These are phyloP conservation scores for Aegithalos caudatus DNA, from an alignment of 2,113 vertebrate species.

Conservation along the genomic window DNA sequence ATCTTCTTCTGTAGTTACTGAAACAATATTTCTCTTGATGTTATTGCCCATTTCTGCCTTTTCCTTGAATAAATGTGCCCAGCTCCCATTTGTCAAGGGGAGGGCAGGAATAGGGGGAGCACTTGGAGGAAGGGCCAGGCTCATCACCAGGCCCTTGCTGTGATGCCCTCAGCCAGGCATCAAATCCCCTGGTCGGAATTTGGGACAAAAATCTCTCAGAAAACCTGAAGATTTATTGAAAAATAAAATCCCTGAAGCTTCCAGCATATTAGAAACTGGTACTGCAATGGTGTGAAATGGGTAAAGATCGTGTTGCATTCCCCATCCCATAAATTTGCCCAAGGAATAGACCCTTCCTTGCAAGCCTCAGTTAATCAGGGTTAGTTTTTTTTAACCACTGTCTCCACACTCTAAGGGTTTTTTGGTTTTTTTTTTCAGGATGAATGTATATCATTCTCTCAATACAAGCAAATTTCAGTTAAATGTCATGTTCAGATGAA, in stretches of 20 bases:
- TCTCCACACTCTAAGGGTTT: not conserved
- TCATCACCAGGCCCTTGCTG: not conserved
- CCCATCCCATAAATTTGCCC: not conserved
- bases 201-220: not conserved
- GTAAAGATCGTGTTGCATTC: not conserved
- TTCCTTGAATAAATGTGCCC: constrained; percentile 30
- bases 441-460: not conserved
- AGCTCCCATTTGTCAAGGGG: constrained; percentile 35
- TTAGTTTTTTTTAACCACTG: not conserved
- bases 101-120: not conserved
- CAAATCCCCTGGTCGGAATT: constrained; percentile 30
- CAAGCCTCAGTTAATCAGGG: not conserved
- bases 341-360: not conserved
- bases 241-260: constrained; percentile 21
- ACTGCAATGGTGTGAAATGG: not conserved
- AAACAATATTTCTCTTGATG: constrained; percentile 63
- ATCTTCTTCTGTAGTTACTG: constrained; percentile 14
- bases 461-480: not conserved
- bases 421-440: not conserved
- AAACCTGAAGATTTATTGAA: constrained; percentile 5
- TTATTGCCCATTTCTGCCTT: constrained; percentile 41
- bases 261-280: not conserved
- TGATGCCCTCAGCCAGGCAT: not conserved
- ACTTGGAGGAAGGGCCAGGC: not conserved
- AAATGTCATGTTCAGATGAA: constrained; percentile 42